Percentiles rank a stretch among this genome's conserved stretches.
Evolutionary conservation across 2,113 vertebrate species (phyloP).

Genomic region (Petrocephalus microphthalmus): DNA sequence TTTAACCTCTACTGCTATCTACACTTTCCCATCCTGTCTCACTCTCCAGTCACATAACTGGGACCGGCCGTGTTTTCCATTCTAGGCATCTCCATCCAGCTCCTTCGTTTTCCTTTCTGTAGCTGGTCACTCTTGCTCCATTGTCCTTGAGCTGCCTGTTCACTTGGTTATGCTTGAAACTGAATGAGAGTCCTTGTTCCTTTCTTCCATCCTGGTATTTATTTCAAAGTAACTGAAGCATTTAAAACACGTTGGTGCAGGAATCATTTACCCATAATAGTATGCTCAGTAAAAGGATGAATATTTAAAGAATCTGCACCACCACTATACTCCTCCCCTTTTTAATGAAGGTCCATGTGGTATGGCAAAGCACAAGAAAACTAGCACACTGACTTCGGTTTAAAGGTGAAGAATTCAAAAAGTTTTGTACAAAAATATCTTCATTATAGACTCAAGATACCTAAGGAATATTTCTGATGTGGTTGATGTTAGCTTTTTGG

Average conservation of each 20-base stretch:
- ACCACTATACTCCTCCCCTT: background rate
- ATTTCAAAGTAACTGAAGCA: conserved; percentile 11
- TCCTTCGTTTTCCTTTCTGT: background rate
- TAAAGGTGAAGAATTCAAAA: background rate
- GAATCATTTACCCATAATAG: conserved; percentile 15
- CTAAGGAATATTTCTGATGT: background rate
- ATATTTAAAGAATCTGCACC: background rate
- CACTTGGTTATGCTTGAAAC: background rate
- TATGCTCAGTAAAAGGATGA: background rate
- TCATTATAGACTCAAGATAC: background rate
- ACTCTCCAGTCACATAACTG: background rate
- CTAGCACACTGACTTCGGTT: background rate
- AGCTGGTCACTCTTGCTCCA: background rate
- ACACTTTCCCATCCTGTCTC: background rate
- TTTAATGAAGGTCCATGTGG: background rate
- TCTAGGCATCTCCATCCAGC: background rate
- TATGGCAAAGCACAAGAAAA: background rate
- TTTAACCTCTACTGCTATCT: background rate
- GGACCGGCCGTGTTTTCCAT: background rate
- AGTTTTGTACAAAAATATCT: background rate
- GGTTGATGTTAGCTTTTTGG: background rate
- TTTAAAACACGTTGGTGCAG: background rate
- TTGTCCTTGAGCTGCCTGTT: background rate
- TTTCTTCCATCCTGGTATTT: conserved; percentile 10
- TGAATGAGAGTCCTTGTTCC: background rate